A percentile compares a stretch with the other conserved stretches of the same genome.
These are phyloP conservation scores for Patella ulyssiponensis DNA, from an alignment of 2,888 invertebrate genomes.

Conservation along the genomic window DNA sequence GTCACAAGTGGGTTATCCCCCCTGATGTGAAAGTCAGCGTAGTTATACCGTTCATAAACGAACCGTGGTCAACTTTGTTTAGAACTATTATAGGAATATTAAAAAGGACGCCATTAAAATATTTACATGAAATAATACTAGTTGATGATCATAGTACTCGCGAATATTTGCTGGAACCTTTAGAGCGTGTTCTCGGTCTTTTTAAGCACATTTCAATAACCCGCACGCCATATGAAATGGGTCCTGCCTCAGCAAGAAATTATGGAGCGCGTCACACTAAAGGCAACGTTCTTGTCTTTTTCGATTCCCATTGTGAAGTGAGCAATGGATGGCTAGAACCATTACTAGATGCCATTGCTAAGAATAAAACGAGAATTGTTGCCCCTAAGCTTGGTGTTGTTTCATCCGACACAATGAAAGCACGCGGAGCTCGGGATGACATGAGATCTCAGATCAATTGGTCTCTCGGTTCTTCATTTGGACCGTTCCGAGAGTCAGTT, in stretches of 20 bases:
- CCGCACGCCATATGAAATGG: not conserved
- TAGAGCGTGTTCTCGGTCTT: not conserved
- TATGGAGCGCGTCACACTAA: not conserved
- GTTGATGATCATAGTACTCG: not conserved
- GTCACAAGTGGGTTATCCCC: no score
- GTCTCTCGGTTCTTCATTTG: not conserved
- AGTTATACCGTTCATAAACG: not conserved
- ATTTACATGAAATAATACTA: not conserved
- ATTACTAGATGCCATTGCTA: not conserved
- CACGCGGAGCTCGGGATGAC: not conserved
- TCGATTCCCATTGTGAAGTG: not conserved
- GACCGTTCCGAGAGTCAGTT: not conserved
- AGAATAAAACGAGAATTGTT: not conserved
- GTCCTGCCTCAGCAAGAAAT: not conserved
- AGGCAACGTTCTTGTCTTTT: not conserved
- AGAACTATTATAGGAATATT: not conserved
- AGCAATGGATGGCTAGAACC: not conserved
- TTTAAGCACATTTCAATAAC: not conserved
- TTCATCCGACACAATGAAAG: not conserved
- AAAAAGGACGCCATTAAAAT: not conserved
- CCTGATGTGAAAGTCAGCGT: not conserved
- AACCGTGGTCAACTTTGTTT: constrained; percentile 1
- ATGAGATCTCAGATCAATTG: not conserved
- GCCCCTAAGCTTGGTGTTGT: not conserved
- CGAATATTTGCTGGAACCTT: not conserved